Evolutionary conservation across 92 coral and sea anemone genomes (phyloP), one percentile per base, ranked within the genome.

Genomic region (Umimayanthus kanabou): DNA sequence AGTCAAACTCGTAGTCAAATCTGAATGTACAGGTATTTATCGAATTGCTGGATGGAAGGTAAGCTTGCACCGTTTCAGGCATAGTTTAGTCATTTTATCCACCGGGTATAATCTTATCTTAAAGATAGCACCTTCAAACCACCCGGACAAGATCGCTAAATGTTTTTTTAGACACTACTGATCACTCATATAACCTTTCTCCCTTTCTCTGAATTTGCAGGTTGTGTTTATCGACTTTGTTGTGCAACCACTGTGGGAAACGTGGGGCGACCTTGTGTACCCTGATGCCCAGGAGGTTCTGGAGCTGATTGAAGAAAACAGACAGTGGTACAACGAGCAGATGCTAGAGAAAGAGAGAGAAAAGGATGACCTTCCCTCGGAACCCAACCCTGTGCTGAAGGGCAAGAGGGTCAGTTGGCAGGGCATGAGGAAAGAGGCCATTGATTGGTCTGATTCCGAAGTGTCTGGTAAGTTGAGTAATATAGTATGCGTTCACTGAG

Each of bases 161-260:
- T 33, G 16, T 9, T 8, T 14, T 18, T 61, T 5, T 61, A 5
- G 2, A 61, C 15, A n/a, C 22, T 47, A 9, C 28, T 29, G 20
- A 30, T 30, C 4, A 7, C 43, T 57, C 13, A 16, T 9, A 25
- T 70, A 72, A 15, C 47, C 10, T 30, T 57, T 28, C 22, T 39
- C 76, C 16, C 13, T 22, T 67, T 73, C 67, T 45, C 80, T 40
- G 23, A 61, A 30, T 45, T 82, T 23, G 71, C 75, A 97, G 99
- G 99, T 97, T 61, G 99, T 97, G 45, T 97, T 97, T 80, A 97
- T 97, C 87, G 99, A 97, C 90, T 97, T 97, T 71, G 99, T 97
- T 76, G 98, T 95, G 37, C 99, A 97, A 61, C 99, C 99, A 23
- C 93, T 97, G 33, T 97, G 99, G 99, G 99, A 97, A 84, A 97